Evolutionary conservation across 1,140 invertebrate genomes (phyloP), one percentile per base, ranked within the genome.

Genomic region (Drosophila nasuta): DNA sequence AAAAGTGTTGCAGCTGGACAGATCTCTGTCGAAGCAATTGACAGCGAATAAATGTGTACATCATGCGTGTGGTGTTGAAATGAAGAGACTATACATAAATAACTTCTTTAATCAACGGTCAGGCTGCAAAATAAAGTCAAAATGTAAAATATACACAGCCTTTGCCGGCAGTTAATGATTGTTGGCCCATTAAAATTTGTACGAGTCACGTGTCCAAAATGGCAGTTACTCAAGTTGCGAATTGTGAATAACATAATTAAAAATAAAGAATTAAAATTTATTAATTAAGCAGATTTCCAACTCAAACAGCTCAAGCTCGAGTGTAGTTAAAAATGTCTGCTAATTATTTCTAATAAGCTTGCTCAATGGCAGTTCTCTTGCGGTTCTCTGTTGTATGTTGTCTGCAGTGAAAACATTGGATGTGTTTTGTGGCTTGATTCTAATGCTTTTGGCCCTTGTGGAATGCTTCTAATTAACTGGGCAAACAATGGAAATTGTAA

Each of bases 401-500:
- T 49, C 17, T 49, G 8, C 6, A 10, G 15, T 25, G 15, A 49
- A 4, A 17, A 20, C 8, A 49, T 49, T 49, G 8, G 8, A 17
- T 10, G 5, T 20, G 35, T 17, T 57, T 25, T 25, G 20, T 25
- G 35, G 35, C 7, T 58, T 43, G 11, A 28, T 38, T 49, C 30
- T 30, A 41, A 43, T 52, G 33, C 17, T 13, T 15, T 13, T 11
- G 3, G 3, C 46, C 15, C n/a, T 8, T 15, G 13, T 10, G 6
- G 10, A 17, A 46, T 58, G 69, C 54, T 45, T 62, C 81, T 86
- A 85, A 85, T 85, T 78, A 86, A 57, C 51, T 35, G 8, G 35
- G 69, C 45, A 77, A 80, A 86, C 81, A 86, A 77, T 70, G 45
- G 35, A 49, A 63, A 64, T 49, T 51, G 74, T 60, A 60, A 85